Percentiles rank a stretch among this genome's conserved stretches.
phyloP scores from a whole-genome alignment of 2,113 vertebrate genomes.

The Anhinga rufa region DNA sequence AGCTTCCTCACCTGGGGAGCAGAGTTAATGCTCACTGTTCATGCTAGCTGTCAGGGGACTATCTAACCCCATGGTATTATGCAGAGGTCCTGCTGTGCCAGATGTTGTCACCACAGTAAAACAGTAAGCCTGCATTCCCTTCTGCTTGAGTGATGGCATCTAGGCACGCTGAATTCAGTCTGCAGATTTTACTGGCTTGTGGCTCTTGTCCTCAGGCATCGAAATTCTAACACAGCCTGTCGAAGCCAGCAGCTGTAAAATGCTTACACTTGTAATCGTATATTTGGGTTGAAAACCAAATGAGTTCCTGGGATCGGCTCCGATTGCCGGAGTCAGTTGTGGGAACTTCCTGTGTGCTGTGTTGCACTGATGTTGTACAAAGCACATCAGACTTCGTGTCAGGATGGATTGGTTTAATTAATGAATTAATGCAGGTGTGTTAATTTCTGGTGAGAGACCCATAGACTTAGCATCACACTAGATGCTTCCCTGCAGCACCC shows the following conservation, averaged over 20 bases:
- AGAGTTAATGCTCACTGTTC: not conserved
- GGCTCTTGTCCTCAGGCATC: not conserved
- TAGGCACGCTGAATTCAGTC: not conserved
- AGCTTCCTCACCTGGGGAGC: not conserved
- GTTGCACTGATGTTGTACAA: not conserved
- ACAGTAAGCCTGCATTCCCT: not conserved
- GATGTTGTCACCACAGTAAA: not conserved
- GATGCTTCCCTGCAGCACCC: not conserved
- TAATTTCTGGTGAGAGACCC: not conserved
- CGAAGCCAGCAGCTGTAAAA: not conserved
- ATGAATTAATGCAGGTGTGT: fast-evolving
- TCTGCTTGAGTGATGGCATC: not conserved
- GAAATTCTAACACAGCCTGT: fast-evolving
- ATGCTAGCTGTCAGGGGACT: not conserved
- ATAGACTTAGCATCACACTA: too few relatives aligned
- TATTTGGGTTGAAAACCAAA: not conserved
- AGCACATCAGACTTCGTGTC: not conserved
- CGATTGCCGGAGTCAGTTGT: not conserved
- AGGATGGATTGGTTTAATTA: not conserved
- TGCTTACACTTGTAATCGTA: fast-evolving
- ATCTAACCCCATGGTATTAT: fast-evolving
- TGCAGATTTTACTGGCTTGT: not conserved
- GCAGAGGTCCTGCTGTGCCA: not conserved
- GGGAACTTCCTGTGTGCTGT: fast-evolving
- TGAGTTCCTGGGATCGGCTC: not conserved